A percentile compares a stretch with the other conserved stretches of the same genome.
These are phyloP conservation scores for Muricea muricata DNA, from an alignment of 92 coral and sea anemone genomes.

Conservation along the genomic window DNA sequence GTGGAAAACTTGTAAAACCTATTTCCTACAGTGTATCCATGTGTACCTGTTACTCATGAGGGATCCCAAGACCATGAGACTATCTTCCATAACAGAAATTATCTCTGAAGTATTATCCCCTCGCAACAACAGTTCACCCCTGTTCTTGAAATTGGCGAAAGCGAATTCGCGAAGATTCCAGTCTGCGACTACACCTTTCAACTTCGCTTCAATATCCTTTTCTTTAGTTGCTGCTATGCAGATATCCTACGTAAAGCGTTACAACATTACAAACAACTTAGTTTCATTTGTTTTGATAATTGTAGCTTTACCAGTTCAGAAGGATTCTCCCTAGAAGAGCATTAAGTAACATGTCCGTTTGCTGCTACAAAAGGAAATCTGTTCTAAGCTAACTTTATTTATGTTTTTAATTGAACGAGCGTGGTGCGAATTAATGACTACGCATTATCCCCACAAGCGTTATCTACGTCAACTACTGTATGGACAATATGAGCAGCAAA, in stretches of 20 bases:
- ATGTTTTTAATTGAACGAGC: no score
- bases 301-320: background rate
- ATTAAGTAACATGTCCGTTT: background rate
- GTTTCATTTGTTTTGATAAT: no score
- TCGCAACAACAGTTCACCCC: constrained; percentile 89
- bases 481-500: no score
- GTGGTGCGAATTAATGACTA: no score
- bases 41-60: constrained; percentile 94
- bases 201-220: constrained; percentile 92
- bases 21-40: no score
- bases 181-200: constrained; percentile 91
- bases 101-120: constrained; percentile 94
- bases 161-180: constrained; percentile 95
- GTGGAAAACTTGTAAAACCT: no score
- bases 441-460: no score
- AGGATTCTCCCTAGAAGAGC: background rate
- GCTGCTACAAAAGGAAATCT: no score
- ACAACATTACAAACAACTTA: no score
- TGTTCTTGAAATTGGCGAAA: constrained; percentile 84
- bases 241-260: constrained; percentile 94
- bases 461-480: no score
- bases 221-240: constrained; percentile 99
- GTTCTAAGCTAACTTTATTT: no score
- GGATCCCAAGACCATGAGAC: constrained; percentile 94
- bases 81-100: constrained; percentile 97